Evolutionary conservation across 2,888 invertebrate genomes (phyloP), one percentile per base, ranked within the genome.

Genomic region (Xiphydria camelus): DNA sequence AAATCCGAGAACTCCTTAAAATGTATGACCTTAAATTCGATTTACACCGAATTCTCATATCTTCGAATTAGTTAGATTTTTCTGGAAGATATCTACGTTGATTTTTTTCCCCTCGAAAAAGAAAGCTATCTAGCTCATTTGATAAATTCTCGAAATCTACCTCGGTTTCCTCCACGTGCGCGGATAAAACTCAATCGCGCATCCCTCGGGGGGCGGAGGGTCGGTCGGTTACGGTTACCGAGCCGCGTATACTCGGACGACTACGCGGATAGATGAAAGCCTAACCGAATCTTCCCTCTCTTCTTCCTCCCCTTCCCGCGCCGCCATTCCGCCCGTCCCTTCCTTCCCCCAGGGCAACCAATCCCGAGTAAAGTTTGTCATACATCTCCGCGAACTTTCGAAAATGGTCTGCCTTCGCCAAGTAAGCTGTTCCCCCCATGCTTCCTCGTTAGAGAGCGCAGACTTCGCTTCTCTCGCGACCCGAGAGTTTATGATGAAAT

Each of bases 301-400:
- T 34, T 47, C 26, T 31, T 23, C 38, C 21, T 12, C 41, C 19
- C 23, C 41, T 37, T 44, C 17, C 25, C n/a, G 26, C 51, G 40
- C 51, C 55, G 51, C 55, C 53, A 52, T 62, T 62, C 56, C 57
- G 55, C 39, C 59, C 44, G 56, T 59, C 62, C 66, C 65, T 23
- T 42, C 45, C 29, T 35, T 31, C 10, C 12, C 34, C 65, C 66
- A 64, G 61, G 67, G 71, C 72, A 70, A 72, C 72, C 72, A 72
- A 73, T 73, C 71, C 70, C 59, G 64, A 71, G 68, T 66, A 72
- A 73, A 73, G 72, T 73, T 73, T 73, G 72, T 73, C 70, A 73
- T 66, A 72, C 72, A 73, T 72, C 72, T 73, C 66, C 65, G 62
- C 54, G 68, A 68, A 68, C 68, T 66, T 66, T 61, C 55, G 64